A percentile compares a stretch with the other conserved stretches of the same genome.
Evolutionary conservation across 2,113 vertebrate genomes (phyloP).

Genomic region (Crotophaga sulcirostris): DNA sequence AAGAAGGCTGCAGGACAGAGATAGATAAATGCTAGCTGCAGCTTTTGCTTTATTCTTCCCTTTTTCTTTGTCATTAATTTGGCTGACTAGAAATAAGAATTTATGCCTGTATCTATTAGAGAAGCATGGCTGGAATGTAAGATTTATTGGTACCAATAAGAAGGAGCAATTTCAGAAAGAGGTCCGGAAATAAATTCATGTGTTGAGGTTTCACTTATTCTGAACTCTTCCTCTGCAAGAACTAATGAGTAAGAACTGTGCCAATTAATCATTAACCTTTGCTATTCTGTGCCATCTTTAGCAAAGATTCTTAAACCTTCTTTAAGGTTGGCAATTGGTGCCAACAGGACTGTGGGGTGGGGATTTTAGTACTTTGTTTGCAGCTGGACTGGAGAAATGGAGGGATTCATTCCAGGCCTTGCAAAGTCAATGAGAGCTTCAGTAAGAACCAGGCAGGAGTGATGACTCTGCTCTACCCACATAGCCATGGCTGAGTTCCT

Average conservation of each 20-base stretch:
- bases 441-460: background rate
- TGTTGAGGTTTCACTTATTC: conserved; percentile 35
- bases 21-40: background rate
- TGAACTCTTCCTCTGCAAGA: conserved; percentile 9
- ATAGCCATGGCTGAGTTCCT: background rate
- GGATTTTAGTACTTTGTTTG: background rate
- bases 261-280: conserved; percentile 29
- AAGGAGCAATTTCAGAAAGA: conserved; percentile 29
- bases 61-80: conserved; percentile 8
- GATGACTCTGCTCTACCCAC: background rate
- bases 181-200: conserved; percentile 37
- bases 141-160: conserved; percentile 46
- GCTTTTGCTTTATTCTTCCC: conserved; percentile 6
- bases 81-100: conserved; percentile 40
- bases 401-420: background rate
- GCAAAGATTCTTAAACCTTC: background rate
- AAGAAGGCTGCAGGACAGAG: background rate
- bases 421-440: background rate
- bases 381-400: background rate
- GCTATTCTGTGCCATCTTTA: background rate
- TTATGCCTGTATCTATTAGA: conserved; percentile 43
- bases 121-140: conserved; percentile 23
- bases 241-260: background rate
- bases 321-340: background rate
- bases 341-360: background rate